A percentile compares a stretch with the other conserved stretches of the same genome.
phyloP scores from a whole-genome alignment of 2,113 vertebrate species.

The Sphyrna mokarran region DNA sequence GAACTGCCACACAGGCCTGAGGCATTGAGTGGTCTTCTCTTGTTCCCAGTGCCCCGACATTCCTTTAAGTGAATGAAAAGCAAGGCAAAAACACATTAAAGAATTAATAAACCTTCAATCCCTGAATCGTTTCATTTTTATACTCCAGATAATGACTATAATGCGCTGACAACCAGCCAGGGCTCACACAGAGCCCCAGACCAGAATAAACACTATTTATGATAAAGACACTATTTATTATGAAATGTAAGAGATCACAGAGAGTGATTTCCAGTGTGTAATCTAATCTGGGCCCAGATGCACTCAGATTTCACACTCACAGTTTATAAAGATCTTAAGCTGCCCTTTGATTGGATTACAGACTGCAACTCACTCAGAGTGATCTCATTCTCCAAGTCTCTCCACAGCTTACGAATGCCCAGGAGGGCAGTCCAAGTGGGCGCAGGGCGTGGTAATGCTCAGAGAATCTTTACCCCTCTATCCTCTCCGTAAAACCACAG shows the following conservation, averaged over 20 bases:
- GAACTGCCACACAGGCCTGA: not conserved
- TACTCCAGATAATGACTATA: not conserved
- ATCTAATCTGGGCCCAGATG: not conserved
- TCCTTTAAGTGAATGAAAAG: not conserved
- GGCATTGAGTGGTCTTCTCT: not conserved
- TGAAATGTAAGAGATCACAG: not conserved
- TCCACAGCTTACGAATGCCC: not conserved
- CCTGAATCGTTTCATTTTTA: not conserved
- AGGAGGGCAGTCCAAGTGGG: not conserved
- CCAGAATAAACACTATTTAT: not conserved
- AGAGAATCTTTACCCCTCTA: not conserved
- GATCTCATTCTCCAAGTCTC: not conserved
- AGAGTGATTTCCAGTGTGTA: not conserved
- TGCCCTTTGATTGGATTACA: not conserved
- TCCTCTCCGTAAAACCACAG: not conserved
- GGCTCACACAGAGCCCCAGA: not conserved
- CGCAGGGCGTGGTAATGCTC: not conserved
- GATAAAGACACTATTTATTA: not conserved
- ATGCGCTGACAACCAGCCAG: not conserved
- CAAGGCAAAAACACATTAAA: not conserved
- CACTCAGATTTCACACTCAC: constrained; percentile 1
- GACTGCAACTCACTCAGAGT: not conserved
- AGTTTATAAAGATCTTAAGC: not conserved
- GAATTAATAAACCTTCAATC: not conserved
- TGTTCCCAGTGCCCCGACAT: not conserved